Evolutionary conservation across 2,797 vertebrate species (phyloP).

Genomic region (Babyrousa celebensis): DNA sequence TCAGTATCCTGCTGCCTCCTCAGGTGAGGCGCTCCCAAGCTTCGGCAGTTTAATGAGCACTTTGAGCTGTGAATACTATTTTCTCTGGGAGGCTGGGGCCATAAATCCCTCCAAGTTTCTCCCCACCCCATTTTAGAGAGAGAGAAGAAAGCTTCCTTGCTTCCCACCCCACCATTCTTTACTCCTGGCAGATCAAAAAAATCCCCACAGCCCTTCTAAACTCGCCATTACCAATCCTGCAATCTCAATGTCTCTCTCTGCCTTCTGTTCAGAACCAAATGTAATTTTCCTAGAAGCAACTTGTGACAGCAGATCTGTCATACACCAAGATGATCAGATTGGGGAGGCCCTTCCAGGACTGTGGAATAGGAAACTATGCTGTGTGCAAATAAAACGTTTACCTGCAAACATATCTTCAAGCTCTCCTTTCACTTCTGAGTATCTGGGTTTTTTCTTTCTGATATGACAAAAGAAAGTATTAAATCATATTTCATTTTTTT

Average conservation of each 20-base stretch:
- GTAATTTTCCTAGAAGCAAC: constrained; percentile 47
- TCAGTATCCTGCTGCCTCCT: constrained; percentile 65
- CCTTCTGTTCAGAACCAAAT: constrained; percentile 69
- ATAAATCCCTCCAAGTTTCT: constrained; percentile 18
- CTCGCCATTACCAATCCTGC: constrained; percentile 55
- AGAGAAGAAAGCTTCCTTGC: background rate
- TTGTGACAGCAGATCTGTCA: constrained; percentile 75
- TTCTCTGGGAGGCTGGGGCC: constrained; percentile 43
- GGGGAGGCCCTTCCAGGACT: constrained; percentile 60
- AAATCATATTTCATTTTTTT: too few relatives aligned
- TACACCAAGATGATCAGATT: constrained; percentile 44
- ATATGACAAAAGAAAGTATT: constrained; percentile 56
- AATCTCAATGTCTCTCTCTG: constrained; percentile 26
- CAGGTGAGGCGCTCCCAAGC: constrained; percentile 55
- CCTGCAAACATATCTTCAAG: constrained; percentile 22
- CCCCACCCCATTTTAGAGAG: background rate
- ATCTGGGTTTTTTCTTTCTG: background rate
- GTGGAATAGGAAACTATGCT: constrained; percentile 50
- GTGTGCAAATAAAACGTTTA: background rate
- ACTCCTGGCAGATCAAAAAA: constrained; percentile 50
- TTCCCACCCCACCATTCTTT: constrained; percentile 46
- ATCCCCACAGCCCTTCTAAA: constrained; percentile 68
- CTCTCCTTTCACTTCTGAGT: background rate
- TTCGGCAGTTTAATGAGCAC: constrained; percentile 62
- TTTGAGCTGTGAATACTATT: constrained; percentile 69